phyloP scores from a whole-genome alignment of 2,888 invertebrate genomes.

The Ashinkailepas kermadecensis region DNA sequence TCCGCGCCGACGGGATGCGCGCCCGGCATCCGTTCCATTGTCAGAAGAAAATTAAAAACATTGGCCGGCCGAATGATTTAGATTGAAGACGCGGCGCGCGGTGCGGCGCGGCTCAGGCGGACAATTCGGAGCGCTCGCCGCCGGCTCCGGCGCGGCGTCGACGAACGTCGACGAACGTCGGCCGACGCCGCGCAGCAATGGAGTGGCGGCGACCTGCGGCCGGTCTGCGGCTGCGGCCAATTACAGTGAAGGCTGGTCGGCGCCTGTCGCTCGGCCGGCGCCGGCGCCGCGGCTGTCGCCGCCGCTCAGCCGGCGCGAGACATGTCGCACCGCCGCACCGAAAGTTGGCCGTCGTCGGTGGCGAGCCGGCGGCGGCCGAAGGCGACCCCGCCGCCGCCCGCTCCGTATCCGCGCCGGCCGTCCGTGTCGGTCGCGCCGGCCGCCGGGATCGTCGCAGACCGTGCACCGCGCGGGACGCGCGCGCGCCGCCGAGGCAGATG shows the following conservation, averaged over 20 bases:
- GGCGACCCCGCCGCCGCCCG: no score
- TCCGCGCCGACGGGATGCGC: neutral
- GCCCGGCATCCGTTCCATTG: slow-evolving; percentile 4
- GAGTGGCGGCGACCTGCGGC: neutral
- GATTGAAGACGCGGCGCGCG: slow-evolving; percentile 11
- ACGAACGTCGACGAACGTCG: neutral
- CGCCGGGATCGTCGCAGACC: no score
- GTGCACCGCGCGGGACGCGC: neutral
- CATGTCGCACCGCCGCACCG: neutral
- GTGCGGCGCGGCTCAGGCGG: neutral
- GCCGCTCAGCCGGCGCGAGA: neutral
- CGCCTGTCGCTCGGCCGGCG: neutral
- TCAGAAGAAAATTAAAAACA: slow-evolving; percentile 21
- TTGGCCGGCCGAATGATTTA: neutral
- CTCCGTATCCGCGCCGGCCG: no score
- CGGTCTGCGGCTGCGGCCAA: neutral
- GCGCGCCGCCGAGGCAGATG: neutral
- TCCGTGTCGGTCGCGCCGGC: no score
- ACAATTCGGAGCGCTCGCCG: slow-evolving; percentile 1
- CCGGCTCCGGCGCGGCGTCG: neutral
- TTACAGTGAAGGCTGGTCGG: neutral
- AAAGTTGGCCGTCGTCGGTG: neutral
- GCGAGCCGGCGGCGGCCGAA: no score
- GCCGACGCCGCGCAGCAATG: neutral
- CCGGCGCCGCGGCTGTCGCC: neutral